A percentile compares a stretch with the other conserved stretches of the same genome.
phyloP scores from a whole-genome alignment of 1,140 invertebrate species.

The Calephelis nemesis region DNA sequence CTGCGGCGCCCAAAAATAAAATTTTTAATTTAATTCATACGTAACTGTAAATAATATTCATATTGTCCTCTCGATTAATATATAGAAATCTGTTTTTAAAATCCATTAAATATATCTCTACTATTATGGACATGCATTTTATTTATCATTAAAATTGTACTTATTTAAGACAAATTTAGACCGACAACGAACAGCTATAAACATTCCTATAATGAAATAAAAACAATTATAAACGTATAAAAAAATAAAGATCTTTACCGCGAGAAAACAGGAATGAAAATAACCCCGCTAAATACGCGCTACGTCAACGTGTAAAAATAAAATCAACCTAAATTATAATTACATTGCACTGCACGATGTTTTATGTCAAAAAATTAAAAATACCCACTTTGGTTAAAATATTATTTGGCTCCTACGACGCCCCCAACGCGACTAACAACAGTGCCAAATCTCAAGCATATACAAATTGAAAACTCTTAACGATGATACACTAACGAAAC shows the following conservation, averaged over 20 bases:
- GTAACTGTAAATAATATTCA: slow-evolving; percentile 73
- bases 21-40: slow-evolving; percentile 42
- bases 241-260: slow-evolving; percentile 75
- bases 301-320: slow-evolving; percentile 38
- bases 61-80: slow-evolving; percentile 74
- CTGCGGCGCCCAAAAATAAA: slow-evolving; percentile 43
- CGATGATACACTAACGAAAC: slow-evolving; percentile 50
- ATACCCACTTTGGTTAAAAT: slow-evolving; percentile 55
- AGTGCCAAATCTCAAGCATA: slow-evolving; percentile 22
- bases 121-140: slow-evolving; percentile 69
- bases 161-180: slow-evolving; percentile 71
- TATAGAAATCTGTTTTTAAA: slow-evolving; percentile 74
- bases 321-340: slow-evolving; percentile 33
- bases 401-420: slow-evolving; percentile 33
- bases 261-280: slow-evolving; percentile 70
- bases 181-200: slow-evolving; percentile 53
- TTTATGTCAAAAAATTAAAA: slow-evolving; percentile 40
- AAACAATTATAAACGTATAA: slow-evolving; percentile 69
- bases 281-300: slow-evolving; percentile 39
- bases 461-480: slow-evolving; percentile 40
- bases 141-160: slow-evolving; percentile 68
- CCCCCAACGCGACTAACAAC: slow-evolving; percentile 7
- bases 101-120: slow-evolving; percentile 72
- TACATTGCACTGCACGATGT: slow-evolving; percentile 41
- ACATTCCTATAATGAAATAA: slow-evolving; percentile 45